Percentiles rank a stretch among this genome's conserved stretches.
Conservation (phyloP, 2,888 invertebrate species). For the Mesorhabditis sp. region DNA sequence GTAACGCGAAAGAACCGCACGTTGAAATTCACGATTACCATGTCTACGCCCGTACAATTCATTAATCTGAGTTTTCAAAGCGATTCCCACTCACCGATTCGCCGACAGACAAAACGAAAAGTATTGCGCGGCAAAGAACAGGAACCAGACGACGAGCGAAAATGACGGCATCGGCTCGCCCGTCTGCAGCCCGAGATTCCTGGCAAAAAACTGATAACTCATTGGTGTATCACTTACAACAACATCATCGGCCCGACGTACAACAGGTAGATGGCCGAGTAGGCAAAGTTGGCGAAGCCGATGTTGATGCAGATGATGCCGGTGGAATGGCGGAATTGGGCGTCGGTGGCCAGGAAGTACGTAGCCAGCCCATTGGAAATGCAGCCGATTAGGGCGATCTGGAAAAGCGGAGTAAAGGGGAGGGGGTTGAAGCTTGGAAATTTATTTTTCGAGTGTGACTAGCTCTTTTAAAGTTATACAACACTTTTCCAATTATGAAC, state of each 20-base stretch:
- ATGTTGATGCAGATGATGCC: constrained; percentile 6
- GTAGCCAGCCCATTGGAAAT: not conserved
- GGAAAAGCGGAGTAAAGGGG: not conserved
- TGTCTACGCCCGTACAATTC: too few relatives aligned
- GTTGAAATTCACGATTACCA: too few relatives aligned
- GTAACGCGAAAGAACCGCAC: too few relatives aligned
- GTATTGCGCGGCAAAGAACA: constrained; percentile 1
- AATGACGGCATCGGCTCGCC: constrained; percentile 2
- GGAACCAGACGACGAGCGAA: not conserved
- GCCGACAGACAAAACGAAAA: not conserved
- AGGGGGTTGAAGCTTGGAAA: too few relatives aligned
- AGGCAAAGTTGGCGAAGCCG: not conserved
- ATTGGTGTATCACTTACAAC: not conserved
- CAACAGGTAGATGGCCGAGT: constrained; percentile 1
- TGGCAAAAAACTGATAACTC: not conserved
- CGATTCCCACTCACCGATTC: not conserved
- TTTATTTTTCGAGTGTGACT: too few relatives aligned
- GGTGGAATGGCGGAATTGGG: constrained; percentile 5
- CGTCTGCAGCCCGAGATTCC: not conserved
- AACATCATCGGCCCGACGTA: constrained; percentile 1
- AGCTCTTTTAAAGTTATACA: too few relatives aligned
- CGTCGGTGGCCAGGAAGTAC: not conserved
- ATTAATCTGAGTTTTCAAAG: too few relatives aligned
- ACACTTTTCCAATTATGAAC: too few relatives aligned
- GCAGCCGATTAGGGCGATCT: not conserved